phyloP scores from a whole-genome alignment of 2,797 vertebrate genomes.

The Synaphobranchus kaupii region DNA sequence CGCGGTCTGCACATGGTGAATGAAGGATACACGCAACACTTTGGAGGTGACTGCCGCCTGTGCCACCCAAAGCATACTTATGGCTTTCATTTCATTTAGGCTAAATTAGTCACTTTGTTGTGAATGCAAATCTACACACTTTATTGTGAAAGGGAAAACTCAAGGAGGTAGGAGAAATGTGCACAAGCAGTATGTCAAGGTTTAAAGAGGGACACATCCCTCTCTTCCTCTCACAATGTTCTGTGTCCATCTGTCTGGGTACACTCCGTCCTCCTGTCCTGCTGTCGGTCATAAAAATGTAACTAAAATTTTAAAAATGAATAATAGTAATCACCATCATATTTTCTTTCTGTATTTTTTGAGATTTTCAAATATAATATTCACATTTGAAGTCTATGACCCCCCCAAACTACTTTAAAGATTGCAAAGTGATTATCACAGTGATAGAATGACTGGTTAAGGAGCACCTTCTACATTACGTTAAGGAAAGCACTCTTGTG shows the following conservation, averaged over 20 bases:
- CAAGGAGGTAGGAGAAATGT: neutral
- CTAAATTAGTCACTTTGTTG: neutral
- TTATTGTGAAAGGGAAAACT: neutral
- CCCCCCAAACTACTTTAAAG: neutral
- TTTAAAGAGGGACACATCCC: neutral
- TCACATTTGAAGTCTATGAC: neutral
- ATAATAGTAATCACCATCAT: no score
- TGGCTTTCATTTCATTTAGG: neutral
- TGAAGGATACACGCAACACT: neutral
- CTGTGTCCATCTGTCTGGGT: neutral
- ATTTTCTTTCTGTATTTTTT: no score
- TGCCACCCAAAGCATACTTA: neutral
- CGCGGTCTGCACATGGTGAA: neutral
- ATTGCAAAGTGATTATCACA: neutral
- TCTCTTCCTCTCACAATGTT: neutral
- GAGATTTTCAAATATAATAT: no score
- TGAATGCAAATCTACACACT: constrained; percentile 2
- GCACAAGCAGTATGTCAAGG: neutral
- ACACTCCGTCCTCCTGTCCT: neutral
- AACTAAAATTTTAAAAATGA: no score
- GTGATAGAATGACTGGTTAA: neutral
- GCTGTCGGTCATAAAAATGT: neutral
- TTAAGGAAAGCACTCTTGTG: neutral
- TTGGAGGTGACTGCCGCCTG: neutral
- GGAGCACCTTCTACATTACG: neutral